Percentiles rank a stretch among this genome's conserved stretches.
phyloP scores from a whole-genome alignment of 2,888 invertebrate species.

The Drosophila cyrtoloma region DNA sequence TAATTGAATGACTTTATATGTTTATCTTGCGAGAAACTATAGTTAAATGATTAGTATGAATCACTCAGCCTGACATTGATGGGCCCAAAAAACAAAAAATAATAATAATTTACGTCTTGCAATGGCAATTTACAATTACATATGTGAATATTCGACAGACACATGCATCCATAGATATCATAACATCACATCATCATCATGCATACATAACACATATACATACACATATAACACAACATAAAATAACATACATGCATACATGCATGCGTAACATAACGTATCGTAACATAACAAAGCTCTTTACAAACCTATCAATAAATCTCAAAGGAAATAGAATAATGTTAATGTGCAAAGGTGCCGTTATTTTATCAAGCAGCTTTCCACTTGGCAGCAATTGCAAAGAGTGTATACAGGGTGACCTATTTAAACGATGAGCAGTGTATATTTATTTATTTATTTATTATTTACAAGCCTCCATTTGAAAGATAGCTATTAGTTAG shows the following conservation, averaged over 20 bases:
- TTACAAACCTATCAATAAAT: no score
- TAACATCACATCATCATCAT: background rate
- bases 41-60: slow-evolving; percentile 8
- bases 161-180: background rate
- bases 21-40: background rate
- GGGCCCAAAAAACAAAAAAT: background rate
- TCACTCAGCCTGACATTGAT: slow-evolving; percentile 9
- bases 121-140: background rate
- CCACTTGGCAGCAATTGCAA: background rate
- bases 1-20: slow-evolving; percentile 29
- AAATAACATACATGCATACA: background rate
- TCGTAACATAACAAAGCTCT: background rate
- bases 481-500: background rate
- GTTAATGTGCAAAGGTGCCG: no score
- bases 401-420: background rate
- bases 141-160: background rate
- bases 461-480: background rate
- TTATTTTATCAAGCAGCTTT: background rate
- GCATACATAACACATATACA: background rate
- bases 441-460: background rate
- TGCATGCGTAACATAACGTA: background rate
- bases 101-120: slow-evolving; percentile 7
- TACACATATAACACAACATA: background rate
- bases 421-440: background rate
- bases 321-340: no score